Evolutionary conservation across 1,140 invertebrate species (phyloP).

Genomic region (Homalodisca vitripennis): DNA sequence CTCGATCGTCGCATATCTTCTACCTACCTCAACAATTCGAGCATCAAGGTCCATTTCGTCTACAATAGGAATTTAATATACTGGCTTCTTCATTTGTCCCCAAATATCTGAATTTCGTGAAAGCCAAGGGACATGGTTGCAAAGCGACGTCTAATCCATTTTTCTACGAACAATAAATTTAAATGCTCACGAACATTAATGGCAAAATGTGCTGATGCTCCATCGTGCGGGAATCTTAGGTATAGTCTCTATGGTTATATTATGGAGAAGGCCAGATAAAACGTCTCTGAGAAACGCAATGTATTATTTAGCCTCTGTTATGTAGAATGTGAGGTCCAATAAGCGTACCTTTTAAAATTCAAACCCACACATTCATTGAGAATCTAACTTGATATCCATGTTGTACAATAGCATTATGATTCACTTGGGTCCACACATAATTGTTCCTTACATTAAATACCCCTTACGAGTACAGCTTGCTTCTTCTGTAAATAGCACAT

Average conservation of each 20-base stretch:
- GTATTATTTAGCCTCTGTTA: background rate
- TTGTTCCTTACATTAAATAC: constrained; percentile 9
- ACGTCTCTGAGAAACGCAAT: background rate
- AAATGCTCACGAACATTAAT: constrained; percentile 1
- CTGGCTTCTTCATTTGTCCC: background rate
- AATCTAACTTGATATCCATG: background rate
- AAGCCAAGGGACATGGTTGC: background rate
- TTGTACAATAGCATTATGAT: constrained; percentile 17
- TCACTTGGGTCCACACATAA: constrained; percentile 14
- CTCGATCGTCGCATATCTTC: constrained; percentile 9
- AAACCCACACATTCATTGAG: background rate
- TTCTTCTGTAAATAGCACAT: constrained; percentile 18
- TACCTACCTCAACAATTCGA: background rate
- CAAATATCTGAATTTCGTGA: background rate
- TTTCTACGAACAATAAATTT: background rate
- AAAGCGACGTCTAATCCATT: background rate
- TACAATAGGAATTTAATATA: background rate
- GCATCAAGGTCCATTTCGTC: constrained; percentile 15
- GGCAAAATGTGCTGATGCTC: background rate
- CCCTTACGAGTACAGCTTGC: background rate
- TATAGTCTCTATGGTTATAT: background rate
- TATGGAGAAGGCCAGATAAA: background rate
- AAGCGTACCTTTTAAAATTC: background rate
- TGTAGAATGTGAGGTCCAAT: background rate
- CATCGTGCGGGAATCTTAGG: constrained; percentile 4